Percentiles rank a stretch among this genome's conserved stretches.
Conservation (phyloP, 2,113 vertebrate genomes). For the Carassius gibelio region DNA sequence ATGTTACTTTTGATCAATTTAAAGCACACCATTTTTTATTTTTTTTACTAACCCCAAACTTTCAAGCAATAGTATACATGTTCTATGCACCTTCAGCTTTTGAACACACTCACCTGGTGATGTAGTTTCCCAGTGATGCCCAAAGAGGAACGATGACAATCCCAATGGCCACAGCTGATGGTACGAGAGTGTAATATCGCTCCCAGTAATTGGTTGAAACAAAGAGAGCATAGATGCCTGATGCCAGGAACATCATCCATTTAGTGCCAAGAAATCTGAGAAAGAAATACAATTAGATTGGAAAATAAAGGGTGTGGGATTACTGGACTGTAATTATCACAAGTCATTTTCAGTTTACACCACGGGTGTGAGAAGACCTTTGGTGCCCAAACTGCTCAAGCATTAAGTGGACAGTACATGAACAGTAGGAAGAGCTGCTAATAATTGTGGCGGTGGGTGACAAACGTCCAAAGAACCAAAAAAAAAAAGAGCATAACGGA, state of each 20-base stretch:
- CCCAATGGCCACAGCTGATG: constrained; percentile 89
- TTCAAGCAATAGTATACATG: neutral
- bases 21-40: too few species aligned
- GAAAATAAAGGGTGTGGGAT: neutral
- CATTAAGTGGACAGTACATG: constrained; percentile 4
- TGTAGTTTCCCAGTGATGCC: constrained; percentile 92
- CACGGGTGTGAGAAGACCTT: constrained; percentile 13
- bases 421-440: neutral
- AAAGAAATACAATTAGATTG: neutral
- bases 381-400: neutral
- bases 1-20: too few species aligned
- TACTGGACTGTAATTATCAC: neutral
- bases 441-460: neutral
- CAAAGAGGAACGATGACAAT: constrained; percentile 90
- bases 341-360: neutral
- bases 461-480: neutral
- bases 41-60: neutral
- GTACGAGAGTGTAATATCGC: constrained; percentile 95
- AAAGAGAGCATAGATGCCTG: constrained; percentile 93
- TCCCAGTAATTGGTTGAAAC: constrained; percentile 99
- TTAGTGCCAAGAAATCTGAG: constrained; percentile 93
- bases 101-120: constrained; percentile 76
- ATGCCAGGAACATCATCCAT: constrained; percentile 95
- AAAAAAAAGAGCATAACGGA: neutral
- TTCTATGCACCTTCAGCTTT: neutral